These are phyloP conservation scores for Apodemus agrarius DNA, from an alignment of 2,797 vertebrate species.

Conservation along the genomic window DNA sequence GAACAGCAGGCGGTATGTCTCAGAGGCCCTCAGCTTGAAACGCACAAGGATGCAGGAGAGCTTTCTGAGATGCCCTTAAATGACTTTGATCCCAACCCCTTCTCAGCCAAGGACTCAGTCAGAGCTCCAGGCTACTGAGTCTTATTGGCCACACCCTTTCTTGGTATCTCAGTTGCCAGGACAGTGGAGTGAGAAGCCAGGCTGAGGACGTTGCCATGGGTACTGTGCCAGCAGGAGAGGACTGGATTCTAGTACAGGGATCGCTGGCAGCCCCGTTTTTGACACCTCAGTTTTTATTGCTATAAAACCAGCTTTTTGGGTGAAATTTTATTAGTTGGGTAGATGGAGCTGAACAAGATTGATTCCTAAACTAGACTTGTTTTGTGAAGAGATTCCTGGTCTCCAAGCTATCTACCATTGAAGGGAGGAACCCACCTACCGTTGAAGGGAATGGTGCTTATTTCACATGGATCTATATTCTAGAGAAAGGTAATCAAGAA, in stretches of 20 bases:
- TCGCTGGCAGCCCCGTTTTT: neutral
- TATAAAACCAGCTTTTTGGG: neutral
- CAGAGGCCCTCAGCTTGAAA: neutral
- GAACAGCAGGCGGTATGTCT: neutral
- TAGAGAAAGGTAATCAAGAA: neutral
- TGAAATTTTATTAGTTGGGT: conserved; percentile 36
- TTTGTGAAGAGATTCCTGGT: conserved; percentile 38
- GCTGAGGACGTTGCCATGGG: neutral
- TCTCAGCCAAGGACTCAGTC: neutral
- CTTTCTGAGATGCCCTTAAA: conserved; percentile 15
- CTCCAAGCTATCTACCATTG: neutral
- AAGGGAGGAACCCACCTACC: neutral
- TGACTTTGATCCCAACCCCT: neutral
- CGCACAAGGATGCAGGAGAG: neutral
- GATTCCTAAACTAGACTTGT: conserved; percentile 28
- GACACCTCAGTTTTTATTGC: conserved; percentile 20
- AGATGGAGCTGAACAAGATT: neutral
- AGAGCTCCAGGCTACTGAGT: neutral
- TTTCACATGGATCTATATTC: neutral
- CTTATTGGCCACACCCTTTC: neutral
- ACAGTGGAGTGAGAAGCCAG: neutral
- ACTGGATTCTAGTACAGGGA: neutral
- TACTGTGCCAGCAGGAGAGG: neutral
- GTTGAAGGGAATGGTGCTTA: neutral
- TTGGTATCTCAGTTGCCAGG: neutral